Base-by-base conservation (phyloP, 2,113 vertebrate genomes). In the Vidua macroura region DNA sequence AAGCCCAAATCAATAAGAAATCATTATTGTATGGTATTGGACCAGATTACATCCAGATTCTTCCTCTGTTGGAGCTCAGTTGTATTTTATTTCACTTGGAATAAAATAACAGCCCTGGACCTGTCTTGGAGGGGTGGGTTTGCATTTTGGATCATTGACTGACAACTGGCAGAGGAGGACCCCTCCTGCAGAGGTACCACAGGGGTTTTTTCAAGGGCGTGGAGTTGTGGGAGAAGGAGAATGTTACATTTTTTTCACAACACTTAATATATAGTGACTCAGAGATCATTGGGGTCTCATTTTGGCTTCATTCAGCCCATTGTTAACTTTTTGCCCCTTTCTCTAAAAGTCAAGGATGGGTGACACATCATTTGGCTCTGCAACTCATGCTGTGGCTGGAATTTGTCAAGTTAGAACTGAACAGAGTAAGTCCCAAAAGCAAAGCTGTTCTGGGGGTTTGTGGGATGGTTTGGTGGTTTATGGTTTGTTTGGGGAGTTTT, bases 341-440 rank as follows among this genome's bases (percentile, higher is more conserved):
- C 15, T 46, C 27, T 86, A 7, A 44, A 68, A 59, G 33, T 30
- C 49, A 13, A 10, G 20, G 37, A 3, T 60, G 37, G 15, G 31
- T 5, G 1, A 83, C 44, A 68, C 30, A 24, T 46, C 33, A 82
- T 31, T 52, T 53, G 16, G 18, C 21, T 75, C 20, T 67, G 39
- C 1, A 10, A 19, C 22, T 72, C 0, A 0, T 5, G 3, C 28
- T 85, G 11, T 28, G 15, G 15, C 56, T 85, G 58, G 62, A 85
- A 60, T 92, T 88, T 35, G 33, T 79, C 13, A 25, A 63, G 28
- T 41, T 81, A 53, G 24, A 72, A 39, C 35, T 59, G 23, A 76
- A 56, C 10, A 49, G 52, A 83, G 13, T 23, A 43, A 9, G 17
- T 64, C 21, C 15, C 27, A 73, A 80, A 93, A 83, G 13, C 11